These are phyloP conservation scores for Auanema freiburgensis DNA, from an alignment of 2,888 invertebrate genomes.

Conservation along the genomic window DNA sequence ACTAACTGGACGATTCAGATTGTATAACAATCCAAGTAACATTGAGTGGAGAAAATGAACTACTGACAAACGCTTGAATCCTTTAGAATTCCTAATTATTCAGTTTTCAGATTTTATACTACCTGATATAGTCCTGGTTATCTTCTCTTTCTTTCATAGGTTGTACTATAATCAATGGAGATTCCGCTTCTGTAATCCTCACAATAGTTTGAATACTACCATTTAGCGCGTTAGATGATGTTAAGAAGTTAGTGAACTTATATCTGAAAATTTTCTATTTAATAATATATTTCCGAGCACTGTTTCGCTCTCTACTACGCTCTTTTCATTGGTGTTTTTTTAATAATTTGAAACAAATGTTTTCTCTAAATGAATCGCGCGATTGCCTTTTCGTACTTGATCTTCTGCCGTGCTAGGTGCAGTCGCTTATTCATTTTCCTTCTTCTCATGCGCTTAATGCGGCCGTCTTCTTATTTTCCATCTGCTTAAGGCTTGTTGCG, in stretches of 20 bases:
- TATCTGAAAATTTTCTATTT: too few species aligned
- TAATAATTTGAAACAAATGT: too few species aligned
- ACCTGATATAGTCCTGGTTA: conserved; percentile 29
- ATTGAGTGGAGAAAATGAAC: conserved; percentile 17
- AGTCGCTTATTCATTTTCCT: too few species aligned
- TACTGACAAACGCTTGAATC: conserved; percentile 28
- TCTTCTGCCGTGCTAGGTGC: too few species aligned
- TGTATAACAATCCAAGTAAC: conserved; percentile 24
- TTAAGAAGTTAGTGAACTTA: neutral
- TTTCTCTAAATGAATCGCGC: too few species aligned
- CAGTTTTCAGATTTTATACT: neutral
- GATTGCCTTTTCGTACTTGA: too few species aligned
- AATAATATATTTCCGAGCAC: too few species aligned
- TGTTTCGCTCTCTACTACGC: too few species aligned
- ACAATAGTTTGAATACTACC: neutral
- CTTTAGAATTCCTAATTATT: conserved; percentile 5
- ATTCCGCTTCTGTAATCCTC: neutral
- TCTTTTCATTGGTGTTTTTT: too few species aligned
- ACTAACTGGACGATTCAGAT: conserved; percentile 20
- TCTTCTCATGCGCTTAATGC: too few species aligned
- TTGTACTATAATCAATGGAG: neutral
- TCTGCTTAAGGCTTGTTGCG: too few species aligned
- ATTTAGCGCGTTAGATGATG: neutral
- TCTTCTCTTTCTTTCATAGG: neutral
- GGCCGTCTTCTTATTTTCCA: too few species aligned